A percentile compares a stretch with the other conserved stretches of the same genome.
These are phyloP conservation scores for Nebria ingens DNA, from an alignment of 1,140 invertebrate species.

Conservation along the genomic window DNA sequence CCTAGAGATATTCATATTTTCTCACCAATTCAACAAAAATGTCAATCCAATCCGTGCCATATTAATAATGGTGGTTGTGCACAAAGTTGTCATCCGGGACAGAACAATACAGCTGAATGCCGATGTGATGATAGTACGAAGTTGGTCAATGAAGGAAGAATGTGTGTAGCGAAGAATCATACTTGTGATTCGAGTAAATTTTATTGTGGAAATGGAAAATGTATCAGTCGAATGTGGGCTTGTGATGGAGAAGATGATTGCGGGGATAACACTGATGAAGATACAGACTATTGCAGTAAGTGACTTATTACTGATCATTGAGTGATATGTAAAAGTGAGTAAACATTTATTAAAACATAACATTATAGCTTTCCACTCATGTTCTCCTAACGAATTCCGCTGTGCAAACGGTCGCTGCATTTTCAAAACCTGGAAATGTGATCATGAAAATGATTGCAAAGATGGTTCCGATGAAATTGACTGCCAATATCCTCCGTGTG, in stretches of 20 bases:
- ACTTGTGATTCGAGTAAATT: constrained; percentile 86
- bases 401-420: constrained; percentile 93
- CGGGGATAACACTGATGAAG: constrained; percentile 89
- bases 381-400: constrained; percentile 83
- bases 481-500: constrained; percentile 84
- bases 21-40: constrained; percentile 68
- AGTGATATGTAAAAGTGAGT: neutral
- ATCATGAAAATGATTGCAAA: constrained; percentile 91
- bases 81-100: constrained; percentile 84
- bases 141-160: constrained; percentile 82
- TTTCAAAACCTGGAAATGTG: constrained; percentile 89
- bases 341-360: constrained; percentile 11
- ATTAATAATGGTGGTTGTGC: constrained; percentile 94
- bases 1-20: constrained; percentile 87
- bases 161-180: constrained; percentile 80
- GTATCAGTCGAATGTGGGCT: constrained; percentile 90
- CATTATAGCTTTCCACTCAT: constrained; percentile 74
- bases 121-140: constrained; percentile 77
- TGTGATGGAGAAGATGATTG: constrained; percentile 95
- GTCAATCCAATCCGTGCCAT: constrained; percentile 73
- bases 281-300: constrained; percentile 79
- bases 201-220: constrained; percentile 88
- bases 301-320: constrained; percentile 15
- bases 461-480: constrained; percentile 86
- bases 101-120: constrained; percentile 75